Conservation (phyloP, 2,113 vertebrate species). For the Prietella phreatophila region DNA sequence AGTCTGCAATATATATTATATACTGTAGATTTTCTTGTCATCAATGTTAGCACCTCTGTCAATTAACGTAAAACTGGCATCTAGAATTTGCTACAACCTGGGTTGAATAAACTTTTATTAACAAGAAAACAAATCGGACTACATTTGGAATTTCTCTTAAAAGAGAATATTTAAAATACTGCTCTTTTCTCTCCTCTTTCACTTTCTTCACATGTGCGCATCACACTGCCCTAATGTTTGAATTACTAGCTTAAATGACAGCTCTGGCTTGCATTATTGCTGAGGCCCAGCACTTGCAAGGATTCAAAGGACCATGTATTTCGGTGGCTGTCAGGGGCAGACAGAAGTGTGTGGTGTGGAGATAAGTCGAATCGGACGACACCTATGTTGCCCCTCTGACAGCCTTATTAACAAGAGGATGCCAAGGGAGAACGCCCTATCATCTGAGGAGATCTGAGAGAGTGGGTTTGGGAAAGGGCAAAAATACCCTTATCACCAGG, state of each 20-base stretch:
- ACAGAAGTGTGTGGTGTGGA: conserved; percentile 68
- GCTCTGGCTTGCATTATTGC: conserved; percentile 58
- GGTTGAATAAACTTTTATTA: background rate
- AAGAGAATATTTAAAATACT: conserved; percentile 56
- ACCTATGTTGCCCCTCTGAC: conserved; percentile 63
- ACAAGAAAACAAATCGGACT: conserved; percentile 25
- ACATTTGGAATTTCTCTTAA: conserved; percentile 52
- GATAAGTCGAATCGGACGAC: conserved; percentile 71
- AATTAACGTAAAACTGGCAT: background rate
- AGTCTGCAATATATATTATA: background rate
- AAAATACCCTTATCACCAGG: conserved; percentile 71
- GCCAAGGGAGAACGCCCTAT: conserved; percentile 53
- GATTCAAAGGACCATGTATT: conserved; percentile 66
- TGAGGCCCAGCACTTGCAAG: conserved; percentile 61
- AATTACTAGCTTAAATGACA: conserved; percentile 72
- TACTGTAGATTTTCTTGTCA: background rate
- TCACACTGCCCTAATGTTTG: conserved; percentile 61
- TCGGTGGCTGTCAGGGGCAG: conserved; percentile 57
- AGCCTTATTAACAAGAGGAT: conserved; percentile 75
- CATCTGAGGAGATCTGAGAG: conserved; percentile 54
- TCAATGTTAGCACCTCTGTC: background rate
- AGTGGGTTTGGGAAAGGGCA: conserved; percentile 29
- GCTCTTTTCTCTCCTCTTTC: background rate
- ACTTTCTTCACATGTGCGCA: background rate
- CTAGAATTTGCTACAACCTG: background rate